These are phyloP conservation scores for Ptychochromis oligacanthus DNA, from an alignment of 2,113 vertebrate genomes.

Conservation along the genomic window DNA sequence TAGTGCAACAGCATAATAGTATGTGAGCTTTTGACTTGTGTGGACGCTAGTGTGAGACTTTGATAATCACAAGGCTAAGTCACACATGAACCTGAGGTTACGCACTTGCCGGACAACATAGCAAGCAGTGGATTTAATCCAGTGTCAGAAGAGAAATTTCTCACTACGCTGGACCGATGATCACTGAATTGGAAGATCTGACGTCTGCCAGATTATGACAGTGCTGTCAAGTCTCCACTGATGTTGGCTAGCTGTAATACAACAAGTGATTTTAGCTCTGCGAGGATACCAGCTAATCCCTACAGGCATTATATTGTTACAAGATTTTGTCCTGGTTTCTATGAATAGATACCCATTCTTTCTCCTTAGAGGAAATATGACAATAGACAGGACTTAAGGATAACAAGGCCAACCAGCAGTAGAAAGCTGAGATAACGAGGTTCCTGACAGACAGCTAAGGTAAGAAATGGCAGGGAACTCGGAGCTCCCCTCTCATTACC, in stretches of 20 bases:
- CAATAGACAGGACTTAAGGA: conserved; percentile 62
- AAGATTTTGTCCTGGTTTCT: conserved; percentile 17
- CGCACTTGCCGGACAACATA: background rate
- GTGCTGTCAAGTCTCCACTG: conserved; percentile 9
- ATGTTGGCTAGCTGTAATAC: conserved; percentile 27
- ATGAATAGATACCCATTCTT: conserved; percentile 59
- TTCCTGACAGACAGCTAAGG: conserved; percentile 65
- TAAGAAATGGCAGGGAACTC: conserved; percentile 31
- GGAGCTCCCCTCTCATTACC: conserved; percentile 69
- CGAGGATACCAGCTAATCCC: conserved; percentile 36
- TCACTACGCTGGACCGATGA: background rate
- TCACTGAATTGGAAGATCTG: conserved; percentile 16
- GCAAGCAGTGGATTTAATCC: conserved; percentile 22
- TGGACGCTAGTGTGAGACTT: background rate
- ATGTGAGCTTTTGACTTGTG: no score
- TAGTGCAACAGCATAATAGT: background rate
- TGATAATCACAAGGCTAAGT: background rate
- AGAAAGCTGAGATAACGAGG: conserved; percentile 69
- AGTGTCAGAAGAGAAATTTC: conserved; percentile 9
- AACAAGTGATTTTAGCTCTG: conserved; percentile 4
- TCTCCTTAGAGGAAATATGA: conserved; percentile 61
- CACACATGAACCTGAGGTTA: background rate
- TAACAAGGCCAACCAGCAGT: conserved; percentile 65
- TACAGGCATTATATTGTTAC: background rate
- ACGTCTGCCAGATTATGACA: conserved; percentile 19